phyloP scores from a whole-genome alignment of 2,113 vertebrate species.

The Sclerurus mexicanus region DNA sequence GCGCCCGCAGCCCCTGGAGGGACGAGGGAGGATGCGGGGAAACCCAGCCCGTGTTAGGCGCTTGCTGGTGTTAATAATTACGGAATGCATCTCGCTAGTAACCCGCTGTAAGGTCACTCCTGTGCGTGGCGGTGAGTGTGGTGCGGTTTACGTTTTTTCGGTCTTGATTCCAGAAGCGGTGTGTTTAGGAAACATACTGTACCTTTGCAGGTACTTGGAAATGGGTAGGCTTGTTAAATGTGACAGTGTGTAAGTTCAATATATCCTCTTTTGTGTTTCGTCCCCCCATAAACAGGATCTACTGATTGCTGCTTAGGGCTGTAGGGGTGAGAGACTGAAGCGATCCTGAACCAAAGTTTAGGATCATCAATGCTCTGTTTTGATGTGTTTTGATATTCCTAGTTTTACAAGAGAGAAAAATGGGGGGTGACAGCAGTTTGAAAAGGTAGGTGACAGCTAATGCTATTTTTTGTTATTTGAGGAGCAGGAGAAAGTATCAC shows the following conservation, averaged over 20 bases:
- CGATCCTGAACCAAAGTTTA: background rate
- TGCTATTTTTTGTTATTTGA: background rate
- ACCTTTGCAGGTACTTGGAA: background rate
- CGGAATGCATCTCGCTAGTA: background rate
- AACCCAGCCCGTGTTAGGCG: background rate
- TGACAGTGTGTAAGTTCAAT: background rate
- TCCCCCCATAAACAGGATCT: background rate
- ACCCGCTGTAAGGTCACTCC: background rate
- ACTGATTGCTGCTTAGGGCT: background rate
- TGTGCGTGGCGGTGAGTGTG: accelerated
- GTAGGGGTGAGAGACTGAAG: background rate
- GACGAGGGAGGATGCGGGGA: background rate
- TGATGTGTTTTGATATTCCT: background rate
- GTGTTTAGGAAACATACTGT: background rate
- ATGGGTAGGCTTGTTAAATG: background rate
- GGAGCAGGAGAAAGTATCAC: background rate
- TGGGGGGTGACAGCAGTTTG: background rate
- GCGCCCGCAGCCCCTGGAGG: background rate
- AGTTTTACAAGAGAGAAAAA: background rate
- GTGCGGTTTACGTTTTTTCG: background rate
- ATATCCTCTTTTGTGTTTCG: background rate
- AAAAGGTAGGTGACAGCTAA: background rate
- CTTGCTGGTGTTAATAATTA: background rate
- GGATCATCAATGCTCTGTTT: background rate
- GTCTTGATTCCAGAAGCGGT: background rate